Evolutionary conservation across 2,113 vertebrate genomes (phyloP).

Genomic region (Poeciliopsis turrubarensis): DNA sequence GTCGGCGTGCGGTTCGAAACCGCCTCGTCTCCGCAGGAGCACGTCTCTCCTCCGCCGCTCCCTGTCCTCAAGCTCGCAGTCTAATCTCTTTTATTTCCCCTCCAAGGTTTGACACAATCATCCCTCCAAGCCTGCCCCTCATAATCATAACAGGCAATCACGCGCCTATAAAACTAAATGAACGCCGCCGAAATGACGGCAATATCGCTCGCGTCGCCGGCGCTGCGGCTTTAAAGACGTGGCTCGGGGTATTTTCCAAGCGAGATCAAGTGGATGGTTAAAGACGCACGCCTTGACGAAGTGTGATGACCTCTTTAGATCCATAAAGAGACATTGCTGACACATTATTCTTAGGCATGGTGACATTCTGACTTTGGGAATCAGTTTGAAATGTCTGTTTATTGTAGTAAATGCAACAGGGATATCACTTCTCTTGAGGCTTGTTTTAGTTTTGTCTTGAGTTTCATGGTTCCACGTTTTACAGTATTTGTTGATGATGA

Average conservation of each 20-base stretch:
- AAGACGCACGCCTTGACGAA: not conserved
- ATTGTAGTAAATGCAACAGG: not conserved
- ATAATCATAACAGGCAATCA: slow-evolving; percentile 46
- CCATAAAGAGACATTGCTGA: not conserved
- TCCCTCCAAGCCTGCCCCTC: slow-evolving; percentile 18
- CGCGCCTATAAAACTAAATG: slow-evolving; percentile 49
- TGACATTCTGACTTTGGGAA: not conserved
- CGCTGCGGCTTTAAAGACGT: slow-evolving; percentile 5
- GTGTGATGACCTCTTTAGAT: not conserved
- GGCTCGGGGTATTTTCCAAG: not conserved
- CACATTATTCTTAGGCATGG: not conserved
- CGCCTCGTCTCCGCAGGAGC: slow-evolving; percentile 9
- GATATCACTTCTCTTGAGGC: not conserved
- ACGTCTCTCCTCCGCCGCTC: slow-evolving; percentile 4
- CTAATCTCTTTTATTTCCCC: slow-evolving; percentile 61
- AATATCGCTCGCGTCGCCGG: slow-evolving; percentile 22
- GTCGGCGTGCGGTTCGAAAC: slow-evolving; percentile 10
- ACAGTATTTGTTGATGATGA: not conserved
- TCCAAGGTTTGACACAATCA: slow-evolving; percentile 30
- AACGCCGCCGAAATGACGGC: slow-evolving; percentile 54
- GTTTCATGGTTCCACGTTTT: not conserved
- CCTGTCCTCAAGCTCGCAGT: slow-evolving; percentile 39
- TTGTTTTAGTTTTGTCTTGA: not conserved
- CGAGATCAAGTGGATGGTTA: not conserved
- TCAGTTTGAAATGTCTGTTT: not conserved